These are phyloP conservation scores for Augochlorella aurata DNA, from an alignment of 2,888 invertebrate genomes.

Conservation along the genomic window DNA sequence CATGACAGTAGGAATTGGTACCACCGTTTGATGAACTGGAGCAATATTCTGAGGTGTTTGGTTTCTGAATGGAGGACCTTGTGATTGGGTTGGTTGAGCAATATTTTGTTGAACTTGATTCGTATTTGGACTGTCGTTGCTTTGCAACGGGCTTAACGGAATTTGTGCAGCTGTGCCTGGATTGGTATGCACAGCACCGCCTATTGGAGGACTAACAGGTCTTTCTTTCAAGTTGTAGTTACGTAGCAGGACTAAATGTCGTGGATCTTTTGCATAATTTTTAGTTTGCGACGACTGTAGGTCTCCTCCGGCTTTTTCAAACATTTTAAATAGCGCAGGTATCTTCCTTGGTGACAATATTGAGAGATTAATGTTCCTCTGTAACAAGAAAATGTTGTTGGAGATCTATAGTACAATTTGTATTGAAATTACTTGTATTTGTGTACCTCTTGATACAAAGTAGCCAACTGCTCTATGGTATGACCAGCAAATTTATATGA, in stretches of 20 bases:
- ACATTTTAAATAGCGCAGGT: conserved; percentile 92
- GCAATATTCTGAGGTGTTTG: conserved; percentile 75
- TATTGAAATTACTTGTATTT: conserved; percentile 1
- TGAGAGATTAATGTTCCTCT: conserved; percentile 92
- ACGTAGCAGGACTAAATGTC: conserved; percentile 88
- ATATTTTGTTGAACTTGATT: conserved; percentile 77
- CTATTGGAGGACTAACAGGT: conserved; percentile 86
- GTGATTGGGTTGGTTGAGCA: conserved; percentile 75
- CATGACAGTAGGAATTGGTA: conserved; percentile 74
- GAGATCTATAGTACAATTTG: neutral
- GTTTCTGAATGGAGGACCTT: conserved; percentile 79
- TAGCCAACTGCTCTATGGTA: conserved; percentile 93
- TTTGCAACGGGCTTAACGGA: conserved; percentile 83
- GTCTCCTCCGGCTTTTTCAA: conserved; percentile 95
- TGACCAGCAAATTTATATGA: conserved; percentile 88
- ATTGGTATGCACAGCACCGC: conserved; percentile 82
- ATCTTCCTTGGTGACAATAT: conserved; percentile 95
- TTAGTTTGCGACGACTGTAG: conserved; percentile 90
- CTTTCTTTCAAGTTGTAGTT: conserved; percentile 85
- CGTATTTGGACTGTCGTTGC: conserved; percentile 84
- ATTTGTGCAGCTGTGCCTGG: conserved; percentile 78
- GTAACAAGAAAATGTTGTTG: conserved; percentile 70
- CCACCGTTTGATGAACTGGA: conserved; percentile 78
- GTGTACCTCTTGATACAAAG: conserved; percentile 88
- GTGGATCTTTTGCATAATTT: conserved; percentile 94